Evolutionary conservation across 2,113 vertebrate species (phyloP).

Genomic region (Cololabis saira): DNA sequence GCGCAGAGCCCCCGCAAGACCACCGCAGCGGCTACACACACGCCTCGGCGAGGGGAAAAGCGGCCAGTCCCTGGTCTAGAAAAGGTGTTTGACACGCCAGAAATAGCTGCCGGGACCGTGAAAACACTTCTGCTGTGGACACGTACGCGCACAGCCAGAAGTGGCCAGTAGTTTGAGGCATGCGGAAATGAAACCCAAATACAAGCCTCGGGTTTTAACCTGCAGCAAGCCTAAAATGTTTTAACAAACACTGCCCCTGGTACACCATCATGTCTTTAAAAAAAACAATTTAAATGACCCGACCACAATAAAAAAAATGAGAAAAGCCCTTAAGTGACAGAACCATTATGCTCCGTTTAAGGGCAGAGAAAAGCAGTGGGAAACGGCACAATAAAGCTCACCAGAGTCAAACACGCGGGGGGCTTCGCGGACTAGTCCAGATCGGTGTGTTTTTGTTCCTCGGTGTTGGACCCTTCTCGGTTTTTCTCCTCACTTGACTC

Average conservation of each 20-base stretch:
- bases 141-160: background rate
- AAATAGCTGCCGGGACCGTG: background rate
- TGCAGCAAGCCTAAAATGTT: background rate
- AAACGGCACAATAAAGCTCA: constrained; percentile 28
- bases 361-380: background rate
- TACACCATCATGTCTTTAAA: too few relatives aligned
- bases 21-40: too few relatives aligned
- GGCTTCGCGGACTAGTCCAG: constrained; percentile 25
- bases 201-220: constrained; percentile 1
- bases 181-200: constrained; percentile 65
- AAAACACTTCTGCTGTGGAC: background rate
- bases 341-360: background rate
- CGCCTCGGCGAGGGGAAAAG: too few relatives aligned
- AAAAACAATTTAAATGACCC: background rate
- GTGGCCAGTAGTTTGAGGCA: constrained; percentile 25
- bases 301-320: background rate
- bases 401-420: constrained; percentile 46
- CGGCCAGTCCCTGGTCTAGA: too few relatives aligned
- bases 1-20: background rate
- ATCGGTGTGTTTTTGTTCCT: background rate
- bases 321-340: background rate
- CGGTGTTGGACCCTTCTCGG: background rate
- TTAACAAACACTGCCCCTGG: background rate
- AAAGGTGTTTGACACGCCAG: background rate
- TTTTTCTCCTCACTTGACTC: constrained; percentile 14